Conservation (phyloP, 2,113 vertebrate species). For the Dasyornis broadbenti region DNA sequence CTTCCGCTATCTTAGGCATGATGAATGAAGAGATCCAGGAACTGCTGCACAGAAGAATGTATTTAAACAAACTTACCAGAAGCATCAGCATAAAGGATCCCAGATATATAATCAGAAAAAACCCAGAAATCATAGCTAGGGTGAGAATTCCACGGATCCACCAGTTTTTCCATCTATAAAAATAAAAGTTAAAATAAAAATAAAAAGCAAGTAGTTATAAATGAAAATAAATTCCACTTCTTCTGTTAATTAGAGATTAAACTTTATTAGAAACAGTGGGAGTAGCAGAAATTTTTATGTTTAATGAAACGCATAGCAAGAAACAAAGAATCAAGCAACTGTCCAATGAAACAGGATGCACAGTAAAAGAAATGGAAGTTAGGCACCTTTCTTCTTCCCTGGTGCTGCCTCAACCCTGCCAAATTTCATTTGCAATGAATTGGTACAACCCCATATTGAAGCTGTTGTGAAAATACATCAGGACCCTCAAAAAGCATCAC, state of each 20-base stretch:
- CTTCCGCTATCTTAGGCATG: neutral
- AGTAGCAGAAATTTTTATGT: neutral
- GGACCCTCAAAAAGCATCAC: neutral
- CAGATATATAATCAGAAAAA: conserved; percentile 92
- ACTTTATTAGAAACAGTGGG: neutral
- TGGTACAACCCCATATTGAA: neutral
- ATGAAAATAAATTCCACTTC: neutral
- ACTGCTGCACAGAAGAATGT: neutral
- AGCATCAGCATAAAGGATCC: conserved; percentile 92
- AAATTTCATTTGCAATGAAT: neutral
- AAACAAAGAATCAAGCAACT: neutral
- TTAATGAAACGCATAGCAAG: neutral
- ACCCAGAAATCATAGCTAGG: conserved; percentile 88
- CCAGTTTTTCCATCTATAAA: conserved; percentile 95
- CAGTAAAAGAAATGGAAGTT: neutral
- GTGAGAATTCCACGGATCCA: conserved; percentile 96
- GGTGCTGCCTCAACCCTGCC: neutral
- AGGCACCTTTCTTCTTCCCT: neutral
- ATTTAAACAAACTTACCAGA: conserved; percentile 74
- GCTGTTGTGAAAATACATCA: neutral
- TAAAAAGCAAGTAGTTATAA: neutral
- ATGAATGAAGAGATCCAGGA: neutral
- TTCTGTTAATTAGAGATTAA: neutral
- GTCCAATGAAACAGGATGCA: neutral
- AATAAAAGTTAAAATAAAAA: neutral